Conservation (phyloP, 2,113 vertebrate species). For the Microtus montanus region DNA sequence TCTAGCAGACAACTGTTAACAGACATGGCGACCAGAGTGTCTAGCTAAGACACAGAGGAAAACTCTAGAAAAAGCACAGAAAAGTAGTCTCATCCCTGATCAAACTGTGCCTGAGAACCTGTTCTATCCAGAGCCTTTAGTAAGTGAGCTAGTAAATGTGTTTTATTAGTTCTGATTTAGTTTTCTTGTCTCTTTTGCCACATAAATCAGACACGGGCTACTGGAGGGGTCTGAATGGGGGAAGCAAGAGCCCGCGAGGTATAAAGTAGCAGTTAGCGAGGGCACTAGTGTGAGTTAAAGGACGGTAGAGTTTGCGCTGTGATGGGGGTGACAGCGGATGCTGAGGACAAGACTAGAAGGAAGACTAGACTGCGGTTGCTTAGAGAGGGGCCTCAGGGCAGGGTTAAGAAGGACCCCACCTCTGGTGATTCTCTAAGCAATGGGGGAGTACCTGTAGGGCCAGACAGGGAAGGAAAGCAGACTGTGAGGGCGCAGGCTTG, state of each 20-base stretch:
- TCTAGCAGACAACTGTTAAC: constrained; percentile 2
- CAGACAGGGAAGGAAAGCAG: neutral
- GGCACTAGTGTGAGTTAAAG: neutral
- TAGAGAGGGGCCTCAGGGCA: neutral
- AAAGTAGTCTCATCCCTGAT: neutral
- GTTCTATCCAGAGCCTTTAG: neutral
- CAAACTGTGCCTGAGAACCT: neutral
- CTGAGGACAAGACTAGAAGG: neutral
- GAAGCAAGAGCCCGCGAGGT: neutral
- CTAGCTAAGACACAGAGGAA: neutral
- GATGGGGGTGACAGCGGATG: neutral
- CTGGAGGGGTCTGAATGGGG: neutral
- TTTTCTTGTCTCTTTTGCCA: neutral
- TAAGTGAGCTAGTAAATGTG: neutral
- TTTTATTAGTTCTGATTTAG: neutral
- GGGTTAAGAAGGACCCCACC: neutral
- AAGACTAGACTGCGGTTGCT: neutral
- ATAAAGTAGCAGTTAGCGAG: neutral
- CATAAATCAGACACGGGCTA: neutral
- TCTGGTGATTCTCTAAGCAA: neutral
- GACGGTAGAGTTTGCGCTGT: neutral
- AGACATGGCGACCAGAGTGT: neutral
- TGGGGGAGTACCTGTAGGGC: neutral
- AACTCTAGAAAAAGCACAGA: neutral
- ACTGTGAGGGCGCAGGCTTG: neutral